phyloP scores from a whole-genome alignment of 1,140 invertebrate species.

The Cherax quadricarinatus region DNA sequence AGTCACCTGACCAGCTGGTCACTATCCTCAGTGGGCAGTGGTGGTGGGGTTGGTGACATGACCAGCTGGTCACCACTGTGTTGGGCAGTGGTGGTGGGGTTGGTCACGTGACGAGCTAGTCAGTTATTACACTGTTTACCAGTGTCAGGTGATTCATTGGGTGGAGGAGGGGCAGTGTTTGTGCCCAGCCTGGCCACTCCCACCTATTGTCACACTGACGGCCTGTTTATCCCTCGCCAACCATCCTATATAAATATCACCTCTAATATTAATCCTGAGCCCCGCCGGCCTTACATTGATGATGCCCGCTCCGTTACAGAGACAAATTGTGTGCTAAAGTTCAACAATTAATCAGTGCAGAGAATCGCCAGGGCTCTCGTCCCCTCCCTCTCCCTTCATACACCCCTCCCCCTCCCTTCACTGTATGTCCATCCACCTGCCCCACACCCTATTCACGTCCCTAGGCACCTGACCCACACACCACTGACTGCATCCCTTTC shows the following conservation, averaged over 20 bases:
- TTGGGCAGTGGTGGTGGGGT: neutral
- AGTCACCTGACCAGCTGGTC: too few relatives aligned
- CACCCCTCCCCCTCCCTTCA: neutral
- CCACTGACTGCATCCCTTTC: neutral
- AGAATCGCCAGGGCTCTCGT: constrained; percentile 6
- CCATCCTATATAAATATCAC: constrained; percentile 43
- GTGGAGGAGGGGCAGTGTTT: constrained; percentile 2
- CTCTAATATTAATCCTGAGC: constrained; percentile 28
- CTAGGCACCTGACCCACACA: neutral
- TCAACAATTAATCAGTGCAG: constrained; percentile 47
- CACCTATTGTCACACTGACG: constrained; percentile 31
- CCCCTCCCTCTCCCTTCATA: constrained; percentile 1
- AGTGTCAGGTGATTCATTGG: constrained; percentile 25
- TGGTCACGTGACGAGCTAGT: neutral
- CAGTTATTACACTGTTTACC: constrained; percentile 43
- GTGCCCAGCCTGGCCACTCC: neutral
- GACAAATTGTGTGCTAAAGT: constrained; percentile 52
- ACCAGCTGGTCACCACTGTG: neutral
- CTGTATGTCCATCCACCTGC: neutral
- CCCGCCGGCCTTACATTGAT: constrained; percentile 18
- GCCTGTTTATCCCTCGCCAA: constrained; percentile 27
- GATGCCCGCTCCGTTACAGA: constrained; percentile 33
- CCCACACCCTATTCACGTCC: neutral
- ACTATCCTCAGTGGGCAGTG: too few relatives aligned
- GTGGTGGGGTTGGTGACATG: neutral